phyloP scores from a whole-genome alignment of 2,888 invertebrate genomes.

The Tachina lurida region DNA sequence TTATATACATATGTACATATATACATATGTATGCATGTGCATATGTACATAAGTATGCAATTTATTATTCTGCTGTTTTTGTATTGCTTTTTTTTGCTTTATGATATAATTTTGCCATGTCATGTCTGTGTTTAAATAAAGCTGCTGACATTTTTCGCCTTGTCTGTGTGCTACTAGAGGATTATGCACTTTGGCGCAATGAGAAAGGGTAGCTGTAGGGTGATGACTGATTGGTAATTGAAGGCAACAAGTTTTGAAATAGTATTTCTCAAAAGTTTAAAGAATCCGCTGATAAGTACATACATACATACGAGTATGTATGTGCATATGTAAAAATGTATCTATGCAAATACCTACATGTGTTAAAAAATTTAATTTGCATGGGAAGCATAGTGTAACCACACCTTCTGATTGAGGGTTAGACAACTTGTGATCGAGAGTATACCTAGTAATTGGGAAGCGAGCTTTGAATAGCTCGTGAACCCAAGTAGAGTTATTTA shows the following conservation, averaged over 20 bases:
- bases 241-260: conserved; percentile 17
- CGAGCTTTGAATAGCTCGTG: no score
- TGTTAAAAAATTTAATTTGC: background rate
- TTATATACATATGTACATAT: no score
- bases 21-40: no score
- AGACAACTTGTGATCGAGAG: no score
- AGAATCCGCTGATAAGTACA: background rate
- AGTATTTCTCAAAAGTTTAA: background rate
- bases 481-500: no score
- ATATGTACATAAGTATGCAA: no score
- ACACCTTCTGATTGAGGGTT: no score
- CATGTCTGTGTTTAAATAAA: conserved; percentile 45
- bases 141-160: conserved; percentile 55
- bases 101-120: conserved; percentile 30
- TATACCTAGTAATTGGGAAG: no score
- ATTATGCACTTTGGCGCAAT: background rate
- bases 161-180: background rate
- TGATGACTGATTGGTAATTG: background rate
- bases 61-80: conserved; percentile 25
- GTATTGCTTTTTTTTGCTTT: background rate
- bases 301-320: no score
- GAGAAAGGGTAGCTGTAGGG: background rate
- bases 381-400: no score
- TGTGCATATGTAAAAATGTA: no score
- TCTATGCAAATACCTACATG: no score